Evolutionary conservation across 1,140 invertebrate genomes (phyloP).

Genomic region (Microvelia longipes): DNA sequence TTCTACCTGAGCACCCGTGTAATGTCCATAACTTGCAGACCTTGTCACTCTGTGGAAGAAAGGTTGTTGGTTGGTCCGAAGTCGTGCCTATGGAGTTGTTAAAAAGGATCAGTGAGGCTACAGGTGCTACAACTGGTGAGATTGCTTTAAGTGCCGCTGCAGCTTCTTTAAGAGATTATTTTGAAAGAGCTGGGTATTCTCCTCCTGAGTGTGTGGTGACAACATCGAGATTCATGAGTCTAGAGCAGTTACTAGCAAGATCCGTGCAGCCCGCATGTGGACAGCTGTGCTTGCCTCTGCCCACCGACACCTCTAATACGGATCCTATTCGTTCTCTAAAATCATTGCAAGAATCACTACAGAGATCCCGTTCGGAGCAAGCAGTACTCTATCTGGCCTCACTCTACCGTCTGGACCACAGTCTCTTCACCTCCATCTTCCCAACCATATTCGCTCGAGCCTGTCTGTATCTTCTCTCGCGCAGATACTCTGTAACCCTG

Average conservation of each 20-base stretch:
- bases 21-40: constrained; percentile 39
- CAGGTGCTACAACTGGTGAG: constrained; percentile 48
- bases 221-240: constrained; percentile 38
- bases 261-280: constrained; percentile 30
- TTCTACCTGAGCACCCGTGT: constrained; percentile 18
- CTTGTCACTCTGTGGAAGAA: constrained; percentile 54
- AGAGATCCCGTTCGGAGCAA: constrained; percentile 41
- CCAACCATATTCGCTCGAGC: constrained; percentile 49
- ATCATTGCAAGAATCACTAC: constrained; percentile 24
- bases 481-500: constrained; percentile 51
- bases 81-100: constrained; percentile 39
- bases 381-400: constrained; percentile 49
- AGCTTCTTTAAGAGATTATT: constrained; percentile 45
- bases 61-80: constrained; percentile 59
- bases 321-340: constrained; percentile 27
- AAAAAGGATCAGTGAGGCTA: constrained; percentile 38
- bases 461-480: constrained; percentile 50
- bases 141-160: constrained; percentile 45
- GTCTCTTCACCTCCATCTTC: constrained; percentile 46
- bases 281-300: constrained; percentile 40
- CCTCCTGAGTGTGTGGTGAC: constrained; percentile 38
- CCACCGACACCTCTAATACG: constrained; percentile 33
- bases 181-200: constrained; percentile 26
- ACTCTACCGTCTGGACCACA: constrained; percentile 45
- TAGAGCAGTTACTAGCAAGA: constrained; percentile 33